Conservation (phyloP, 92 coral and sea anemone genomes). For the Bergia sp. region DNA sequence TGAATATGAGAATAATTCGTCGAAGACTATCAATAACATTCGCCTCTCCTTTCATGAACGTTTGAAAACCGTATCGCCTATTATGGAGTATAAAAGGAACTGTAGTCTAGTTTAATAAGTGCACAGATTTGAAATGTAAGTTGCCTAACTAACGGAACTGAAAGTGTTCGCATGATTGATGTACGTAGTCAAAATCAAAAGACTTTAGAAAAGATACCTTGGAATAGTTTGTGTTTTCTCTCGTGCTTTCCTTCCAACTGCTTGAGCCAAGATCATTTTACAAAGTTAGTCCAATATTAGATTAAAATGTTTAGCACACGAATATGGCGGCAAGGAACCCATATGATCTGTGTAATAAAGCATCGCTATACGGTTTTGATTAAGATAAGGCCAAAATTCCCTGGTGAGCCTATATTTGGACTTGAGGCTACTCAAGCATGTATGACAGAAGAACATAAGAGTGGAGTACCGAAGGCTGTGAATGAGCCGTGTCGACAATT, state of each 20-base stretch:
- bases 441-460: neutral
- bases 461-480: neutral
- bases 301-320: neutral
- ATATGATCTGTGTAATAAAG: neutral
- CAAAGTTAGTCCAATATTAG: constrained; percentile 5
- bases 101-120: neutral
- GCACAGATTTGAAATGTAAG: neutral
- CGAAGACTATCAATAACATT: neutral
- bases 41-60: neutral
- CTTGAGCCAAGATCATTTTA: neutral
- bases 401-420: constrained; percentile 14
- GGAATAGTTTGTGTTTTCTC: neutral
- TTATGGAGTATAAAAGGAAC: neutral
- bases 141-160: neutral
- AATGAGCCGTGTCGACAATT: neutral
- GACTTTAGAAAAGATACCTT: constrained; percentile 16
- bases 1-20: neutral
- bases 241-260: neutral
- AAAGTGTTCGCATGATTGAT: constrained; percentile 9
- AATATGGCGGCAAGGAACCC: neutral
- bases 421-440: constrained; percentile 3
- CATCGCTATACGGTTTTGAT: neutral
- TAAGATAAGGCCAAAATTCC: neutral
- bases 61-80: neutral
- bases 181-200: neutral